Evolutionary conservation across 2,797 vertebrate genomes (phyloP).

Genomic region (Prionace glauca): DNA sequence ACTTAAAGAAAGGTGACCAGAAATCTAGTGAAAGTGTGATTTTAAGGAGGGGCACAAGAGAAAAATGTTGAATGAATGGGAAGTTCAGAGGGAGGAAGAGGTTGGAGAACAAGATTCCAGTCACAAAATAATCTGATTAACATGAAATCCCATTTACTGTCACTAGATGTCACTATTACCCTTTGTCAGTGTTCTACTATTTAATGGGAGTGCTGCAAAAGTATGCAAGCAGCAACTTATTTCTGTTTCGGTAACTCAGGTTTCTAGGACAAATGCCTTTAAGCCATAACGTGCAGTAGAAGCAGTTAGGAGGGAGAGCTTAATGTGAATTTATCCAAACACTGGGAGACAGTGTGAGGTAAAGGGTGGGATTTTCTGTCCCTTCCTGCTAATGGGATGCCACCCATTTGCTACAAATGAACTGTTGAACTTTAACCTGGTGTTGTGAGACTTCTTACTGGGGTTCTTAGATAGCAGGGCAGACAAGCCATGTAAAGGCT

Average conservation of each 20-base stretch:
- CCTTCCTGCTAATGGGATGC: too few relatives aligned
- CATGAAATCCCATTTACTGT: neutral
- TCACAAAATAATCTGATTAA: neutral
- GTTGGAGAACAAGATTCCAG: too few relatives aligned
- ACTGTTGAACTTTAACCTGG: too few relatives aligned
- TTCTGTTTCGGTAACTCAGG: neutral
- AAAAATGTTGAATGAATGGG: neutral
- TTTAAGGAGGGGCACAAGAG: neutral
- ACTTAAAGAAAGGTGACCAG: neutral
- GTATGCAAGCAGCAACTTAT: neutral
- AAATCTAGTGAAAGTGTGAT: neutral
- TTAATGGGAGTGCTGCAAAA: neutral
- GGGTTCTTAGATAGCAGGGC: too few relatives aligned
- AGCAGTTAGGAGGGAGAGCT: neutral
- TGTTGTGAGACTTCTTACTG: too few relatives aligned
- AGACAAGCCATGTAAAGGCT: too few relatives aligned
- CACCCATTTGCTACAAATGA: too few relatives aligned
- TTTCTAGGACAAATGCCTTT: neutral
- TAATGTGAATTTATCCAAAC: neutral
- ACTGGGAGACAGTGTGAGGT: neutral
- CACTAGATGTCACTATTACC: conserved; percentile 18
- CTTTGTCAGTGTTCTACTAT: neutral
- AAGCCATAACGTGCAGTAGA: neutral
- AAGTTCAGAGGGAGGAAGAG: neutral
- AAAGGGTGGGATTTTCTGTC: too few relatives aligned